Evolutionary conservation across 2,888 invertebrate species (phyloP), one percentile per base, ranked within the genome.

Genomic region (Mayetiola destructor): DNA sequence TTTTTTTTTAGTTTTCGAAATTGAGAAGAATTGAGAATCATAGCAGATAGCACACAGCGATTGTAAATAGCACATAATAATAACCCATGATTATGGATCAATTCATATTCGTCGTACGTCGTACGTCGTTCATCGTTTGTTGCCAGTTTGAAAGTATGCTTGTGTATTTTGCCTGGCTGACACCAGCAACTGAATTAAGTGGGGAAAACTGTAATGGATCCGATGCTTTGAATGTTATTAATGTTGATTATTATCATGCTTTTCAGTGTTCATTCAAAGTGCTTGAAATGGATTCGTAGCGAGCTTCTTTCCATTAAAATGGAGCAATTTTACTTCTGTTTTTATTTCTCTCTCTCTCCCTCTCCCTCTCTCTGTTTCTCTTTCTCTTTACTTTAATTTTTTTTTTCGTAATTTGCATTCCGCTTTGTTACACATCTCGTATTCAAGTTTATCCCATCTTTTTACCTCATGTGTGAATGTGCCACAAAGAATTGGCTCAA

Each of bases 251-350:
- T 48, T 27, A 27, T 48, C n/a, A n/a, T n/a, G n/a, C n/a, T n/a
- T n/a, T n/a, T n/a, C n/a, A n/a, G 48, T 48, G 48, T 48, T 48
- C n/a, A 48, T 48, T 48, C 27, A 48, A 48, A 48, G 29, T 27
- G n/a, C n/a, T n/a, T n/a, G n/a, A n/a, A n/a, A n/a, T n/a, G 2
- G 48, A 27, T 48, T 16, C 32, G 32, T 32, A 27, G 48, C 48
- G 27, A 48, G 23, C 23, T 48, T 48, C 48, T n/a, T n/a, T n/a
- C n/a, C n/a, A n/a, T n/a, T 27, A 27, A n/a, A 18, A 27, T 27
- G 23, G 42, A 5, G 18, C 21, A 21, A 21, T 48, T n/a, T 48
- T 16, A 16, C 48, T 48, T 48, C 48, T 48, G 48, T 27, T 48
- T 16, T 48, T 42, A 2, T 23, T 14, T 48, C 27, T 27, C 27